Percentiles rank a stretch among this genome's conserved stretches.
Evolutionary conservation across 2,797 vertebrate genomes (phyloP).

Genomic region (Fistularia tabacaria): DNA sequence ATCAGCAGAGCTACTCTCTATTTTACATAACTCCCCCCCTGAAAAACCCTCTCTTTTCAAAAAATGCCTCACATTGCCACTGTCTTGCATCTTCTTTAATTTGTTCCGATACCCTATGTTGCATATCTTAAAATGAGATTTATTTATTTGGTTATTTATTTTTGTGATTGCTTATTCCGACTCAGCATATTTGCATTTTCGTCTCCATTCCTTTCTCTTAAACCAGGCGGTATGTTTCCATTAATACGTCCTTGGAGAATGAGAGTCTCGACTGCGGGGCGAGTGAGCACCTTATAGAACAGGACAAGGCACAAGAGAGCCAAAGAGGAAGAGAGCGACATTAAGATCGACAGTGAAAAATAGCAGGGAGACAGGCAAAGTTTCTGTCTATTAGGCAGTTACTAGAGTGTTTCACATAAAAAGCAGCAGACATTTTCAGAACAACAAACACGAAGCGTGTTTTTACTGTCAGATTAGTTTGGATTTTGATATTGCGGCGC

Average conservation of each 20-base stretch:
- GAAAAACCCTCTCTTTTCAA: constrained; percentile 15
- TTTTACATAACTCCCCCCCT: constrained; percentile 13
- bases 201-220: too few species aligned
- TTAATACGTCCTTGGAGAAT: background rate
- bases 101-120: too few species aligned
- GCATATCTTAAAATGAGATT: background rate
- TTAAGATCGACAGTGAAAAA: constrained; percentile 1
- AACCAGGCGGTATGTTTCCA: too few species aligned
- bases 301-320: background rate
- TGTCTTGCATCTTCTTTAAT: constrained; percentile 12
- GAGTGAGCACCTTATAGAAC: constrained; percentile 5
- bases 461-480: too few species aligned
- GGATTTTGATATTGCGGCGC: too few species aligned
- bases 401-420: too few species aligned
- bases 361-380: constrained; percentile 2
- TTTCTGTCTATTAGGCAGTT: background rate
- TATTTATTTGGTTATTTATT: background rate
- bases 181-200: too few species aligned
- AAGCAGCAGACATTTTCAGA: too few species aligned
- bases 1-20: constrained; percentile 29
- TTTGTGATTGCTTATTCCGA: too few species aligned
- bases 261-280: constrained; percentile 6
- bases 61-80: constrained; percentile 11
- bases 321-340: background rate
- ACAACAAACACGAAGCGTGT: too few species aligned